phyloP scores from a whole-genome alignment of 2,113 vertebrate species.

The Paratilapia polleni region DNA sequence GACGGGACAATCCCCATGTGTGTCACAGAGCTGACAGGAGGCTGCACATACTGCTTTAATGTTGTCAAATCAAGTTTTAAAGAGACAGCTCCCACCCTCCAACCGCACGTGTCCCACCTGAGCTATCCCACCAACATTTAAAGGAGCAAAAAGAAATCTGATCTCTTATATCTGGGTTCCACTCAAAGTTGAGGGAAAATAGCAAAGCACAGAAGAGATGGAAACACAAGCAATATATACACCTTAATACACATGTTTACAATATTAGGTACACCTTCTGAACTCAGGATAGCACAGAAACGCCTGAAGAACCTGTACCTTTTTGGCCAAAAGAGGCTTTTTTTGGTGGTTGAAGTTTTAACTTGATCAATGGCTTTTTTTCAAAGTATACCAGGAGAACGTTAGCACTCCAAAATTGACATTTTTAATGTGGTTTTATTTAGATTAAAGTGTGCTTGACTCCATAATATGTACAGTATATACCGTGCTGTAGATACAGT shows the following conservation, averaged over 20 bases:
- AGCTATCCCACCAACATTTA: background rate
- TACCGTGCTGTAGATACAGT: too few species aligned
- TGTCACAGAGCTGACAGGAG: background rate
- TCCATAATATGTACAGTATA: too few species aligned
- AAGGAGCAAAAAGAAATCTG: background rate
- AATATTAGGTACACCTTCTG: background rate
- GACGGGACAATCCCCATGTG: background rate
- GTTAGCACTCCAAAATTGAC: too few species aligned
- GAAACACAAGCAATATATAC: background rate
- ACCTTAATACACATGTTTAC: background rate
- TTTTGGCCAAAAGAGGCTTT: too few species aligned
- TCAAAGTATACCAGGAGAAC: too few species aligned
- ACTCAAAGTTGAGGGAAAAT: background rate
- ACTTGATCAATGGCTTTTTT: too few species aligned
- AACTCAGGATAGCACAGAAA: too few species aligned
- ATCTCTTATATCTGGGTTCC: background rate
- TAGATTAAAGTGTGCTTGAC: too few species aligned
- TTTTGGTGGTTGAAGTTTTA: too few species aligned
- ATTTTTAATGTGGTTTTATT: too few species aligned
- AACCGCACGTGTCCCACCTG: background rate
- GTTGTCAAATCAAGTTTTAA: conserved; percentile 5
- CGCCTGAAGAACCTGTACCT: too few species aligned
- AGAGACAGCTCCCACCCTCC: background rate
- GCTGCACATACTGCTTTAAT: background rate
- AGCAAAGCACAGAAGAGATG: background rate